These are phyloP conservation scores for Hartigia nigra DNA, from an alignment of 2,888 invertebrate genomes.

Conservation along the genomic window DNA sequence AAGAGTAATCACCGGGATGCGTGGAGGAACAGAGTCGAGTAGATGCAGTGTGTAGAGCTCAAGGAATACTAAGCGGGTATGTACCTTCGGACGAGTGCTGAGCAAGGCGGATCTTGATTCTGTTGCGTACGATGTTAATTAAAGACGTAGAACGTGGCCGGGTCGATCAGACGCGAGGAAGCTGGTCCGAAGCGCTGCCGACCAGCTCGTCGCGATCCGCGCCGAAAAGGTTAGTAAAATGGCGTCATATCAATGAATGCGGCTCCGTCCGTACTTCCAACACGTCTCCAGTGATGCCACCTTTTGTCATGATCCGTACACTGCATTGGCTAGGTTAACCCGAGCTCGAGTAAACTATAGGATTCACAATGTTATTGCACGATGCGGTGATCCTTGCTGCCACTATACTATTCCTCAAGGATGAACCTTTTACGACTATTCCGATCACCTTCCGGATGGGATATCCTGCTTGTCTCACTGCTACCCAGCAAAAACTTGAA, in stretches of 20 bases:
- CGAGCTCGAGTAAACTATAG: constrained; percentile 14
- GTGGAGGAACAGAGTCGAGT: not conserved
- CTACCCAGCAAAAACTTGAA: constrained; percentile 39
- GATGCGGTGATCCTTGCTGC: not conserved
- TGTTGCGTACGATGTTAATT: not conserved
- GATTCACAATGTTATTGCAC: not conserved
- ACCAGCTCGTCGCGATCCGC: constrained; percentile 42
- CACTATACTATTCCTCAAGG: not conserved
- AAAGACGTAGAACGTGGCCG: not conserved
- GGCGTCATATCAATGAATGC: constrained; percentile 61
- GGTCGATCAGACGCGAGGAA: constrained; percentile 7
- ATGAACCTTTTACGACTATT: not conserved
- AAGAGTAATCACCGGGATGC: not conserved
- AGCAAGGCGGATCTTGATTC: not conserved
- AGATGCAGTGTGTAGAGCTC: not conserved
- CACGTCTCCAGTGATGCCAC: constrained; percentile 56
- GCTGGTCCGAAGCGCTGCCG: constrained; percentile 13
- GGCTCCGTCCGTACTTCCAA: constrained; percentile 47
- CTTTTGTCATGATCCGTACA: constrained; percentile 49
- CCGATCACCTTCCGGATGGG: constrained; percentile 9
- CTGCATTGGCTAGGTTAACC: constrained; percentile 42
- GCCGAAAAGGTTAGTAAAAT: constrained; percentile 65
- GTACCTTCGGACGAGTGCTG: not conserved
- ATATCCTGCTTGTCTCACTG: constrained; percentile 18
- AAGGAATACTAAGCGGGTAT: not conserved